Percentiles rank a stretch among this genome's conserved stretches.
Evolutionary conservation across 2,113 vertebrate species (phyloP).

Genomic region (Python bivittatus): DNA sequence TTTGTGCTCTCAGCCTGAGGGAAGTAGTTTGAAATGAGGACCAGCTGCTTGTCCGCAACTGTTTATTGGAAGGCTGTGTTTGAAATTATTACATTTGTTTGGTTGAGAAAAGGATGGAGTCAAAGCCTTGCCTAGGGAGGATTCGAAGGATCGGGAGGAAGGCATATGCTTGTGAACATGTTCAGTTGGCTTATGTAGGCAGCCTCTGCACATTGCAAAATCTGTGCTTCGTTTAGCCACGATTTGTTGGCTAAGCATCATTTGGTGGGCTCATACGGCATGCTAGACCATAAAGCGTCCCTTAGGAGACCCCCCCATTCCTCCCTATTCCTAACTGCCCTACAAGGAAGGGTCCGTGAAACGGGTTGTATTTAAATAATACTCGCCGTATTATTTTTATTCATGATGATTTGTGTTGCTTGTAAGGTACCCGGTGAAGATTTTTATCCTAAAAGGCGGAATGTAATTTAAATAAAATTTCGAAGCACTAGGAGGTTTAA

Average conservation of each 20-base stretch:
- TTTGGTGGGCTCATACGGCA: not conserved
- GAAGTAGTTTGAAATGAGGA: constrained; percentile 59
- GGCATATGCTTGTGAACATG: not conserved
- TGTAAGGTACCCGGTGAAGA: not conserved
- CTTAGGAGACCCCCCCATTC: not conserved
- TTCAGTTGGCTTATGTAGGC: not conserved
- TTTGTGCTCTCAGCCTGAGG: constrained; percentile 40
- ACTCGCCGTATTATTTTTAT: not conserved
- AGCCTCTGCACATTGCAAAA: not conserved
- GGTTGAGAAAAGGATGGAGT: not conserved
- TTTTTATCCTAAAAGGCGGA: not conserved
- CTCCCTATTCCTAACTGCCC: not conserved
- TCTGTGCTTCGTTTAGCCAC: not conserved
- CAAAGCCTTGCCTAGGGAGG: not conserved
- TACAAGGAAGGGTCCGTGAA: not conserved
- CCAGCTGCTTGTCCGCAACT: constrained; percentile 68
- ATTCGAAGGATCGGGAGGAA: not conserved
- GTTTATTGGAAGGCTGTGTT: constrained; percentile 59
- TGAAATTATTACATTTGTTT: constrained; percentile 13
- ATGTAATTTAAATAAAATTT: not conserved
- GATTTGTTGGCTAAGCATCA: not conserved
- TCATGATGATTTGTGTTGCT: not conserved
- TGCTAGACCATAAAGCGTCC: not conserved
- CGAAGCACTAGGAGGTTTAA: not conserved
- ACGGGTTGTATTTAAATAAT: not conserved